A percentile compares a stretch with the other conserved stretches of the same genome.
Evolutionary conservation across 2,797 vertebrate genomes (phyloP).

Genomic region (Carcharodon carcharias): DNA sequence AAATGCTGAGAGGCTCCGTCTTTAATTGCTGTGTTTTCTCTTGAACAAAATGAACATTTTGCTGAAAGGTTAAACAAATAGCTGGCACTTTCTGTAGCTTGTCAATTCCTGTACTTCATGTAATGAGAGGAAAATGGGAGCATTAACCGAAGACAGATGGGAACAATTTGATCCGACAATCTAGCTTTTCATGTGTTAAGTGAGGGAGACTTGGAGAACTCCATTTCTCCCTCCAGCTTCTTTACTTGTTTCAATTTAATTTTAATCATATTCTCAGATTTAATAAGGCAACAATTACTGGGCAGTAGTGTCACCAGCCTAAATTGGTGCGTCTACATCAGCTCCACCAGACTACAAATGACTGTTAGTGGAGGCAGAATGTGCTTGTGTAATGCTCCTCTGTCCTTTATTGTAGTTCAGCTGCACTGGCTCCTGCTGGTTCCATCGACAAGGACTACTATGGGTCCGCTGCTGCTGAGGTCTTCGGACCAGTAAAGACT

Average conservation of each 20-base stretch:
- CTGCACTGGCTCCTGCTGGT: neutral
- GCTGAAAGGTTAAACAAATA: slow-evolving; percentile 37
- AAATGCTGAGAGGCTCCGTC: neutral
- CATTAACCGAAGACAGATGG: slow-evolving; percentile 35
- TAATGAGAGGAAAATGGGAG: slow-evolving; percentile 27
- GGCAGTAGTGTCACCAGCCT: neutral
- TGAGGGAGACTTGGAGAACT: neutral
- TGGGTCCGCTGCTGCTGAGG: neutral
- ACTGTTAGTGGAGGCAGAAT: neutral
- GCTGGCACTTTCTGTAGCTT: slow-evolving; percentile 28
- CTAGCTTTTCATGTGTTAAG: slow-evolving; percentile 35
- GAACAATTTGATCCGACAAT: slow-evolving; percentile 32
- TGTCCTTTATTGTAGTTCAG: neutral
- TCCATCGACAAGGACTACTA: neutral
- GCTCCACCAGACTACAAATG: neutral
- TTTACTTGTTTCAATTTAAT: slow-evolving; percentile 10
- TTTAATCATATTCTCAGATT: slow-evolving; percentile 20
- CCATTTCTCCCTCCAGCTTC: slow-evolving; percentile 5
- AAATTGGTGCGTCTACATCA: neutral
- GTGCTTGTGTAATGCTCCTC: neutral
- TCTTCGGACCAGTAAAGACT: neutral
- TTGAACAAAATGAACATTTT: slow-evolving; percentile 36
- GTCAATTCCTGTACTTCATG: slow-evolving; percentile 33
- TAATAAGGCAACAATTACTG: slow-evolving; percentile 21
- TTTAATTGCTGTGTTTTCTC: slow-evolving; percentile 24